phyloP scores from a whole-genome alignment of 2,888 invertebrate genomes.

The Drosophila longiperda region DNA sequence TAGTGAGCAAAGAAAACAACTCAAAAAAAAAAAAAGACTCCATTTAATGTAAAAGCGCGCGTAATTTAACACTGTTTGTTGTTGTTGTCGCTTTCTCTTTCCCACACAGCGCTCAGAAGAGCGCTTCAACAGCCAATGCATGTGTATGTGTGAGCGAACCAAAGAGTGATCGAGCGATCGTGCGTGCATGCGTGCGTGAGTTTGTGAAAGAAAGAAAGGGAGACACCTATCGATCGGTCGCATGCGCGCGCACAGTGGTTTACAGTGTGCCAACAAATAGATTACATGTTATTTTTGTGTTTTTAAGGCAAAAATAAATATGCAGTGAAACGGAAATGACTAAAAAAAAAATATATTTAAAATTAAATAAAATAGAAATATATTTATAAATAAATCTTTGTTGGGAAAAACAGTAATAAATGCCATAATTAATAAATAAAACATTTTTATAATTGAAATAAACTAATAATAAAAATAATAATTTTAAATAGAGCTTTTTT shows the following conservation, averaged over 20 bases:
- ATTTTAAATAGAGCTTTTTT: not conserved
- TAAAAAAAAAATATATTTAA: no score
- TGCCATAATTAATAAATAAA: not conserved
- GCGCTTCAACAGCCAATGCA: conserved; percentile 24
- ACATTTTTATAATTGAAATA: not conserved
- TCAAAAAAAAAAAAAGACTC: conserved; percentile 53
- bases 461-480: not conserved
- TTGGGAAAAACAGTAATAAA: not conserved
- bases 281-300: not conserved
- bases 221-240: conserved; percentile 8
- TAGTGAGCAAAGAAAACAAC: conserved; percentile 28
- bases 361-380: no score
- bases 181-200: conserved; percentile 10
- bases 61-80: conserved; percentile 73
- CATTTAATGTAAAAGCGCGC: conserved; percentile 75
- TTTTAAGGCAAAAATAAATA: not conserved
- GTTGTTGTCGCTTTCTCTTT: conserved; percentile 75
- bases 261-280: not conserved
- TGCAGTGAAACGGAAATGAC: no score
- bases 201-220: conserved; percentile 14
- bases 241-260: conserved; percentile 1
- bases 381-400: not conserved
- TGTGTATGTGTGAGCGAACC: not conserved
- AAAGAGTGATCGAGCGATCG: conserved; percentile 4
- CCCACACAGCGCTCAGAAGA: conserved; percentile 42